Base-by-base conservation (phyloP, 2,888 invertebrate genomes). In the Ochlodes sylvanus region DNA sequence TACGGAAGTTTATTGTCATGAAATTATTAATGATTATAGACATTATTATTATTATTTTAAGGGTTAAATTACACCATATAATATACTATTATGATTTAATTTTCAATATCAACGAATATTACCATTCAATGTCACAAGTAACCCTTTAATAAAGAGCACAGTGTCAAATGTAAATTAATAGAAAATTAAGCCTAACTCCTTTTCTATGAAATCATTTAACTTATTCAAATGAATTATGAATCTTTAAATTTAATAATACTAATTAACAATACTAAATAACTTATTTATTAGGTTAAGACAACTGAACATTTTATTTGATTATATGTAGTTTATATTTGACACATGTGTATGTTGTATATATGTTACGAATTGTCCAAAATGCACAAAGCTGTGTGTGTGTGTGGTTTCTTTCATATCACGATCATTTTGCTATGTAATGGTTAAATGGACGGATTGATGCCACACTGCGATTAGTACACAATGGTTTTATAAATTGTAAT, bases 381-480 rank as follows among this genome's bases (percentile, higher is more conserved):
- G 75, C 75, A 75, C 75, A 75, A 75, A 72, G 66, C 64, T 70
- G 57, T 68, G 68, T 70, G 57, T 68, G 68, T 70, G 56, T 56
- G 63, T 55, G 52, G 69, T 73, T 70, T 61, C 66, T 71, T 63
- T 70, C 75, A 69, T 72, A 71, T 73, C 69, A 71, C 71, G 70
- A 71, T 72, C 73, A 72, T 73, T 71, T 73, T 71, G 71, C 71
- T 58, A 38, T 64, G 62, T 64, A 66, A 70, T 44, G 63, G 38
- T 52, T 64, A 61, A 68, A 69, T 47, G 65, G 38, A 47, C 27
- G 27, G 15, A 34, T 17, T 64, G 56, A 50, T 34, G 56, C 10
- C 47, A 64, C 57, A 64, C 15, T 32, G 47, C 0, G 2, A 47
- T 38, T 38, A 34, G 0, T 9, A 0, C 15, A 15, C 15, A 44